Percentiles rank a stretch among this genome's conserved stretches.
Evolutionary conservation across 2,797 vertebrate genomes (phyloP).

Genomic region (Chelidonichthys spinosus): DNA sequence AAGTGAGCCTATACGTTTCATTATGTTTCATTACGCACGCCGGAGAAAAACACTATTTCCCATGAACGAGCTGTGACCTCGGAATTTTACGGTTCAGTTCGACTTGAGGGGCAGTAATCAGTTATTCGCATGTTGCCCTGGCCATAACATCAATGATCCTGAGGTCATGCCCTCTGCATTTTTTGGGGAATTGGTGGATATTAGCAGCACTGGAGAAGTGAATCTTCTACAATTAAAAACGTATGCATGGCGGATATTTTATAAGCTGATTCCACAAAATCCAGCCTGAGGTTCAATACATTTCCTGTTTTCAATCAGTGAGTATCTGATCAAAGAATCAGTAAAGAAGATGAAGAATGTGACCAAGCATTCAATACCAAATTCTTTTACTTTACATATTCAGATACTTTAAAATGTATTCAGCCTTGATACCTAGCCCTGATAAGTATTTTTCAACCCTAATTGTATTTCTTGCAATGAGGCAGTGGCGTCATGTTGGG

Average conservation of each 20-base stretch:
- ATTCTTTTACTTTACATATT: too few relatives aligned
- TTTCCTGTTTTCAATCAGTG: background rate
- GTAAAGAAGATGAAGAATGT: background rate
- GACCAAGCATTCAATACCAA: background rate
- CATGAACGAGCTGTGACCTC: conserved; percentile 22
- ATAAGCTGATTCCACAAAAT: background rate
- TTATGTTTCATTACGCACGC: background rate
- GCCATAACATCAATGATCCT: background rate
- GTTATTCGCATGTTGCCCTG: background rate
- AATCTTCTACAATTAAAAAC: background rate
- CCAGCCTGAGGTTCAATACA: background rate
- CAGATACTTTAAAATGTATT: too few relatives aligned
- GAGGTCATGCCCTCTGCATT: conserved; percentile 5
- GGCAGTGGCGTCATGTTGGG: too few relatives aligned
- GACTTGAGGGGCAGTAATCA: background rate
- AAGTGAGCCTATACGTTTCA: conserved; percentile 3
- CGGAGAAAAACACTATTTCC: conserved; percentile 1
- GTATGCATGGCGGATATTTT: too few relatives aligned
- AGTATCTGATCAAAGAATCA: background rate
- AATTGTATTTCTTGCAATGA: too few relatives aligned
- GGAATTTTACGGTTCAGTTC: background rate
- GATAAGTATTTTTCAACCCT: too few relatives aligned
- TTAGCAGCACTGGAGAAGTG: background rate
- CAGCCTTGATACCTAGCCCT: too few relatives aligned
- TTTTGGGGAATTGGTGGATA: background rate